Conservation (phyloP, 53 echinoderm and acorn worm species). For the Echinometra lucunter region DNA sequence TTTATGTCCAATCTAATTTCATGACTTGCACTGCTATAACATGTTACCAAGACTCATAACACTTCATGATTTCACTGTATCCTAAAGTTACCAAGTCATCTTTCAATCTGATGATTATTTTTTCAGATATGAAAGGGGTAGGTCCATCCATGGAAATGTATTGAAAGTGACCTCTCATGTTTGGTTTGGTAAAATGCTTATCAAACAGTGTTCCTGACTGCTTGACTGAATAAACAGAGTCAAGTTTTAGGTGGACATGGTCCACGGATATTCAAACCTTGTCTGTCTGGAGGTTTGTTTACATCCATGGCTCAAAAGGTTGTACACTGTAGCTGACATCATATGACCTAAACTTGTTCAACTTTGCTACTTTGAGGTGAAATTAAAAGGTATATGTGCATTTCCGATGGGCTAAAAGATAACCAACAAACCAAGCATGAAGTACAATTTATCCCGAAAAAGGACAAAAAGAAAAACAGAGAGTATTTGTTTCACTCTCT, state of each 20-base stretch:
- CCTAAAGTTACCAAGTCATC: no score
- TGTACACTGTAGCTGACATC: neutral
- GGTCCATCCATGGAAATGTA: neutral
- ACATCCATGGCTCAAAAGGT: neutral
- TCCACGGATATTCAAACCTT: neutral
- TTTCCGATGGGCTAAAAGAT: no score
- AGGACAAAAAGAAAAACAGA: no score
- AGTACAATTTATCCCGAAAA: no score
- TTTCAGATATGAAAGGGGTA: neutral
- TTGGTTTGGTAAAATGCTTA: constrained; percentile 23
- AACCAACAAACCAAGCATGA: no score
- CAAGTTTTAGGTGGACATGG: constrained; percentile 5
- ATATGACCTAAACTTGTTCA: neutral
- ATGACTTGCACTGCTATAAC: no score
- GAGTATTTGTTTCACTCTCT: no score
- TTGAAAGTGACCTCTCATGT: neutral
- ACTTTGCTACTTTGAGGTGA: neutral
- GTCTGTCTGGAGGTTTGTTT: constrained; percentile 19
- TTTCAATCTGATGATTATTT: neutral
- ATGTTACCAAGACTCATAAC: no score
- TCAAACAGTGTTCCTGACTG: neutral
- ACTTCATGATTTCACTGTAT: no score
- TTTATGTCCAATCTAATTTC: no score
- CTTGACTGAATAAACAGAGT: constrained; percentile 12
- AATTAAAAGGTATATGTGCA: neutral